A percentile compares a stretch with the other conserved stretches of the same genome.
Conservation (phyloP, 2,113 vertebrate species). For the Sinocyclocheilus anshuiensis region DNA sequence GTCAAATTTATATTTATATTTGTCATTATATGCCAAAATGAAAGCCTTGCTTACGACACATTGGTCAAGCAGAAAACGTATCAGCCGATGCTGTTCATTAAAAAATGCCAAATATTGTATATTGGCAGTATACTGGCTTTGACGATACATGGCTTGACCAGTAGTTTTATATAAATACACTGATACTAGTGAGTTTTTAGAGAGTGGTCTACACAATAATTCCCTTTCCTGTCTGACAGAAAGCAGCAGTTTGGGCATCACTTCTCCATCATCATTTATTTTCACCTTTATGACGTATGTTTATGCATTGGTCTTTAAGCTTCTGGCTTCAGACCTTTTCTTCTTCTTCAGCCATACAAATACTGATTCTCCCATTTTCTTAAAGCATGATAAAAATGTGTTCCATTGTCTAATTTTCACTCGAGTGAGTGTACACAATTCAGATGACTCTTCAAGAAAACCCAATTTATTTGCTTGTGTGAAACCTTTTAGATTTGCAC, state of each 20-base stretch:
- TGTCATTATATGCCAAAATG: not conserved
- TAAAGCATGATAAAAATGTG: not conserved
- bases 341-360: not conserved
- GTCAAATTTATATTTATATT: too few relatives aligned
- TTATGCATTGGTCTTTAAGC: not conserved
- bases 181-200: not conserved
- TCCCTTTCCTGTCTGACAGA: not conserved
- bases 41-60: not conserved
- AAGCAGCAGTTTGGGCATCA: not conserved
- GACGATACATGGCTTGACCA: not conserved
- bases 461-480: not conserved
- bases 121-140: not conserved
- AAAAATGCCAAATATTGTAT: not conserved
- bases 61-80: not conserved
- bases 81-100: not conserved
- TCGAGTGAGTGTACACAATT: not conserved
- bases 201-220: not conserved
- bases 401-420: not conserved
- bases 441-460: not conserved
- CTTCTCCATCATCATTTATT: not conserved
- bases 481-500: not conserved
- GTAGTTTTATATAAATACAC: not conserved
- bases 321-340: not conserved
- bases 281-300: not conserved
- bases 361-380: not conserved